Percentiles rank a stretch among this genome's conserved stretches.
Evolutionary conservation across 64 coral and sea anemone genomes (phyloP).

Genomic region (Dendrophyllia cribrosa): DNA sequence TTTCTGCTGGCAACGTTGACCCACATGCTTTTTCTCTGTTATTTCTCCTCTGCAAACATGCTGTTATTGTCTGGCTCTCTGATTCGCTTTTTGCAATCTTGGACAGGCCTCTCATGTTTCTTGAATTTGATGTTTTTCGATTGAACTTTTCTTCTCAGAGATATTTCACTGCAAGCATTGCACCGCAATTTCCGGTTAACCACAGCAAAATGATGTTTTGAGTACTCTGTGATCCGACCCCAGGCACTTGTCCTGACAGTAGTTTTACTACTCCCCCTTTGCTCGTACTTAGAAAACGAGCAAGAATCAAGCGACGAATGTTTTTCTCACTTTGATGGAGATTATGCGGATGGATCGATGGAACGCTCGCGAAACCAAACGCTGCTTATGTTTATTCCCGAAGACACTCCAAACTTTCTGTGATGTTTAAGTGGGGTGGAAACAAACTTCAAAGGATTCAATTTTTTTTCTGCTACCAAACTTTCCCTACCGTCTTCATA

Average conservation of each 20-base stretch:
- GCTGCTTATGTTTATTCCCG: too few species aligned
- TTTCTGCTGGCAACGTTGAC: constrained; percentile 50
- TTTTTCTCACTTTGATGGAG: too few species aligned
- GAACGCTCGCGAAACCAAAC: too few species aligned
- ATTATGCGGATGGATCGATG: too few species aligned
- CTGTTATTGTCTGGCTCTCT: not conserved
- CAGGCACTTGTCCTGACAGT: constrained; percentile 11
- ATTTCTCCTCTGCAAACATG: not conserved
- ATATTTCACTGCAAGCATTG: constrained; percentile 52
- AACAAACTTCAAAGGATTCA: too few species aligned
- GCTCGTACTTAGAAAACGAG: constrained; percentile 47
- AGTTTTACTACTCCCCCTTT: constrained; percentile 19
- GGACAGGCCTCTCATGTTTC: constrained; percentile 35
- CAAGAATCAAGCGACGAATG: too few species aligned
- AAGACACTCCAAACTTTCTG: too few species aligned
- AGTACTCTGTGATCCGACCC: constrained; percentile 27
- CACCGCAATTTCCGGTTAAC: constrained; percentile 30
- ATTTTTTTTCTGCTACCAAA: too few species aligned
- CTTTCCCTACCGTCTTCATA: too few species aligned
- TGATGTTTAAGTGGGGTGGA: too few species aligned
- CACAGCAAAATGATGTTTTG: constrained; percentile 38
- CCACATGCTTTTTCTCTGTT: constrained; percentile 20
- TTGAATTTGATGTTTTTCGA: constrained; percentile 28
- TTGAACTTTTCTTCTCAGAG: constrained; percentile 44
- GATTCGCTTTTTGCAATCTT: constrained; percentile 1